phyloP scores from a whole-genome alignment of 2,113 vertebrate genomes.

The Euleptes europaea region DNA sequence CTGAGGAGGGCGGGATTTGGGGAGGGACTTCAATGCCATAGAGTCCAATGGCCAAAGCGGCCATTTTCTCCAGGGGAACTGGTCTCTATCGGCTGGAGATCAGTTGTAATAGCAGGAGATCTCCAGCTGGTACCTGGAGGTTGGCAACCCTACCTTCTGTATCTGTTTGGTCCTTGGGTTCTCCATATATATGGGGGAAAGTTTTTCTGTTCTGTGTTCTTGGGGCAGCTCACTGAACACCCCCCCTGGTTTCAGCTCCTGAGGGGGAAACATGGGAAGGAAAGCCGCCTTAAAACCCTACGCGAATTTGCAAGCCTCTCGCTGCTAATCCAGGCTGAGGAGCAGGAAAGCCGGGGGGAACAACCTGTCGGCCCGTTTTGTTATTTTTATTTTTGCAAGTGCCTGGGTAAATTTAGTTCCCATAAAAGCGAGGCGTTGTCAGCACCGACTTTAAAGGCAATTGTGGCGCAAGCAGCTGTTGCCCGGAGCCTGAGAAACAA shows the following conservation, averaged over 20 bases:
- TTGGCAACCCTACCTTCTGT: too few species aligned
- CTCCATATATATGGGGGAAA: background rate
- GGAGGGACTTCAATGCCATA: too few species aligned
- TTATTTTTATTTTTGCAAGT: conserved; percentile 65
- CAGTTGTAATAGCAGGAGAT: too few species aligned
- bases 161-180: background rate
- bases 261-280: conserved; percentile 6
- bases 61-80: too few species aligned
- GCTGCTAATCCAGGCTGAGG: conserved; percentile 55
- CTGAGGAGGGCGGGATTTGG: too few species aligned
- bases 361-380: conserved; percentile 1
- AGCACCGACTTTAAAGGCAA: conserved; percentile 65
- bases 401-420: conserved; percentile 74
- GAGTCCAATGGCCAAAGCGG: too few species aligned
- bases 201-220: conserved; percentile 31
- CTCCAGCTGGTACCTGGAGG: too few species aligned
- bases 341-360: conserved; percentile 59
- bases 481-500: conserved; percentile 44
- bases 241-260: background rate
- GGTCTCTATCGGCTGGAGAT: too few species aligned
- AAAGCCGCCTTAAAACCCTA: conserved; percentile 43
- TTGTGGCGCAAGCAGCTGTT: conserved; percentile 68
- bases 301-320: conserved; percentile 56
- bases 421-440: conserved; percentile 73
- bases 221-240: conserved; percentile 43